Conservation (phyloP, 1,140 invertebrate species). For the Paraescarpia echinospica region DNA sequence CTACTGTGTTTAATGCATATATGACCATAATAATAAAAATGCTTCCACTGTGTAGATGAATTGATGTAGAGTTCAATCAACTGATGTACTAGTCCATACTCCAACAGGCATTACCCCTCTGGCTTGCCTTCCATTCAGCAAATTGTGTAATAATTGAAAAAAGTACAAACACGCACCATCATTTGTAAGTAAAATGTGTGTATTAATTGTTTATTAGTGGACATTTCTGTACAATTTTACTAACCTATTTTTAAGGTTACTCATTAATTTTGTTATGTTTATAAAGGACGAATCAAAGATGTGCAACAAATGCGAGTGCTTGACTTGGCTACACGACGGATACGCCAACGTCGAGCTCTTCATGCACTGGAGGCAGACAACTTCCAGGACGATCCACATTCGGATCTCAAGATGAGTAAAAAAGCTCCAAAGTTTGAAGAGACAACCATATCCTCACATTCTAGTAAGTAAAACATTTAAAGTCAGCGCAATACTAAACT, state of each 20-base stretch:
- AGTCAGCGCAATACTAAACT: not conserved
- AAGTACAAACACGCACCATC: not conserved
- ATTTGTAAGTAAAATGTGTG: not conserved
- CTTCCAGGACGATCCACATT: conserved; percentile 97
- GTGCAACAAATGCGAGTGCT: conserved; percentile 68
- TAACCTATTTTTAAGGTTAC: not conserved
- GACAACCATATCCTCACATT: conserved; percentile 54
- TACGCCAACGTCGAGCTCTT: conserved; percentile 84
- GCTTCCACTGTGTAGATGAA: too few species aligned
- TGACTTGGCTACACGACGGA: conserved; percentile 82
- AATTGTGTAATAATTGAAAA: not conserved
- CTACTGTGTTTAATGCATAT: too few species aligned
- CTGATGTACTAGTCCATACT: not conserved
- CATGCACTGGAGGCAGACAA: conserved; percentile 97
- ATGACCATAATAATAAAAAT: too few species aligned
- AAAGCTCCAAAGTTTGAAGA: conserved; percentile 96
- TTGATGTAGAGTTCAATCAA: not conserved
- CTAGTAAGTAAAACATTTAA: not conserved
- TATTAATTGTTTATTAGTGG: not conserved
- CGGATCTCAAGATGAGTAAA: conserved; percentile 83
- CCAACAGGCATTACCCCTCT: not conserved
- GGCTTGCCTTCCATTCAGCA: not conserved
- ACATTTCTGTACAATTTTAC: not conserved
- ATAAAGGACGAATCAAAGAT: conserved; percentile 44
- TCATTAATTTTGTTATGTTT: not conserved